A percentile compares a stretch with the other conserved stretches of the same genome.
phyloP scores from a whole-genome alignment of 1,140 invertebrate genomes.

The Pseudomyrmex sp. region DNA sequence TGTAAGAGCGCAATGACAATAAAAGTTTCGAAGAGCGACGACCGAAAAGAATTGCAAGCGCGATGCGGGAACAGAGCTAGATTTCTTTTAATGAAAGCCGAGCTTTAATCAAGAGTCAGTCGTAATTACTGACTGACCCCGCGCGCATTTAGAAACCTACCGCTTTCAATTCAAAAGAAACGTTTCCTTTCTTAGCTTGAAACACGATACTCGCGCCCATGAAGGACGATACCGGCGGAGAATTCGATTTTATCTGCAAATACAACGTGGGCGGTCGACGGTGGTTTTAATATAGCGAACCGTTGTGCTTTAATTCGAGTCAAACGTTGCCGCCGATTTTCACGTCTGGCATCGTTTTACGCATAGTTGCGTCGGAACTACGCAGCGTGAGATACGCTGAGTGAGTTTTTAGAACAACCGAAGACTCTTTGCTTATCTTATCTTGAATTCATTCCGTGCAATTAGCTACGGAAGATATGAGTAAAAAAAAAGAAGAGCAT shows the following conservation, averaged over 20 bases:
- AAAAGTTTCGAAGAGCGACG: not conserved
- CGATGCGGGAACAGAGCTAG: not conserved
- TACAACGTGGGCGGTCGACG: slow-evolving; percentile 1
- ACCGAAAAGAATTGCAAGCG: not conserved
- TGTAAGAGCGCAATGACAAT: not conserved
- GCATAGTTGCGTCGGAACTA: not conserved
- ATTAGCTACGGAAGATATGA: not conserved
- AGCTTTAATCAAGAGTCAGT: slow-evolving; percentile 49
- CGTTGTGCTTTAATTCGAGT: slow-evolving; percentile 31
- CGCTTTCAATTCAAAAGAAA: not conserved
- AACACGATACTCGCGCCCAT: not conserved
- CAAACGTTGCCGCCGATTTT: slow-evolving; percentile 16
- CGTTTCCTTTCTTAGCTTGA: not conserved
- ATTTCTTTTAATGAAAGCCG: slow-evolving; percentile 49
- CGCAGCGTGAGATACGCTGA: no score
- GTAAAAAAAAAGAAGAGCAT: no score
- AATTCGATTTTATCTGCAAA: slow-evolving; percentile 25
- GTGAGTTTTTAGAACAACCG: not conserved
- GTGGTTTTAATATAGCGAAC: slow-evolving; percentile 9
- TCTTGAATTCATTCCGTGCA: no score
- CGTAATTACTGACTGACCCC: slow-evolving; percentile 29
- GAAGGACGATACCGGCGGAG: not conserved
- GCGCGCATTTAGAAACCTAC: slow-evolving; percentile 26
- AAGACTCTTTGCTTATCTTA: not conserved
- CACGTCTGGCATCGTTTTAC: slow-evolving; percentile 2